phyloP scores from a whole-genome alignment of 2,797 vertebrate species.

The Dallia pectoralis region DNA sequence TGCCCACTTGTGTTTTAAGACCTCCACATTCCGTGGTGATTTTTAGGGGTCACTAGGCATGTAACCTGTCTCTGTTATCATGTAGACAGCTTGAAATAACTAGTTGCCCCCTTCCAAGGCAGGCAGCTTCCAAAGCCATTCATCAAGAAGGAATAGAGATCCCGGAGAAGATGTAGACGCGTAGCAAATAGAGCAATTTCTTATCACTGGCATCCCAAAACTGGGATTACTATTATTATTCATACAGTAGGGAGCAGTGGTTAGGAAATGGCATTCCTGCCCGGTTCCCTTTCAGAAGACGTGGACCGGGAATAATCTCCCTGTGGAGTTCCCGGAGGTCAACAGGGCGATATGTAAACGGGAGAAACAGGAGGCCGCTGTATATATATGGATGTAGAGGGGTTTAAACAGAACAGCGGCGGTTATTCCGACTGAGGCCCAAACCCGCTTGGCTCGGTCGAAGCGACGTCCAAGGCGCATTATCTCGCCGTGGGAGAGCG shows the following conservation, averaged over 20 bases:
- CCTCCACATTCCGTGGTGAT: not conserved
- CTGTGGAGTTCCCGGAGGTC: slow-evolving; percentile 42
- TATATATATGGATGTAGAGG: slow-evolving; percentile 53
- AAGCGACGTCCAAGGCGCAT: slow-evolving; percentile 53
- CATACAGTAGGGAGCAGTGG: slow-evolving; percentile 51
- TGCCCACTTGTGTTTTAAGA: not conserved
- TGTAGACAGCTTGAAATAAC: slow-evolving; percentile 19
- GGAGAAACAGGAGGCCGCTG: slow-evolving; percentile 19
- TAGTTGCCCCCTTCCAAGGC: not conserved
- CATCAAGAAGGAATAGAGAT: not conserved
- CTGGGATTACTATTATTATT: slow-evolving; percentile 58
- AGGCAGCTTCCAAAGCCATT: not conserved
- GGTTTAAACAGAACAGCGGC: slow-evolving; percentile 57
- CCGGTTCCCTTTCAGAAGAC: slow-evolving; percentile 16
- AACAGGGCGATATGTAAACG: slow-evolving; percentile 9
- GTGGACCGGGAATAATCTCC: slow-evolving; percentile 41
- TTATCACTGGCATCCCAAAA: slow-evolving; percentile 65
- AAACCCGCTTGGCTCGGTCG: slow-evolving; percentile 58
- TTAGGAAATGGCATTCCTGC: slow-evolving; percentile 64
- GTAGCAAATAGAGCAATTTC: slow-evolving; percentile 68
- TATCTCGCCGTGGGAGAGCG: slow-evolving; percentile 58
- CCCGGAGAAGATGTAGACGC: slow-evolving; percentile 53
- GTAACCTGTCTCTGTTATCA: slow-evolving; percentile 14
- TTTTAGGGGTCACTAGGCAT: slow-evolving; percentile 17
- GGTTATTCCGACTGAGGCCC: slow-evolving; percentile 53